Evolutionary conservation across 2,113 vertebrate species (phyloP).

Genomic region (Pycnonotus jocosus): DNA sequence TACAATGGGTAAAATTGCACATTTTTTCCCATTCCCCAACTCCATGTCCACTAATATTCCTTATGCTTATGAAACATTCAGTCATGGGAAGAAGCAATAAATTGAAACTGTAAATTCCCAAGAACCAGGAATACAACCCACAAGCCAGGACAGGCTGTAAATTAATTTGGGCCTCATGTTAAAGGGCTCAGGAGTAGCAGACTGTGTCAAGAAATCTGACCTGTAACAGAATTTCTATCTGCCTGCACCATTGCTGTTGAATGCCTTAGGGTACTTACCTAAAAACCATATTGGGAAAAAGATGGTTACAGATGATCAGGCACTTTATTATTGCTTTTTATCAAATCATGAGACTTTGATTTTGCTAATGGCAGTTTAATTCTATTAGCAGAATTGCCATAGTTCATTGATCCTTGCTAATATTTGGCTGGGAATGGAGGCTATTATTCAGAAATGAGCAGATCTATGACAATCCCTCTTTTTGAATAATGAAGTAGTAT

Average conservation of each 20-base stretch:
- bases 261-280: not conserved
- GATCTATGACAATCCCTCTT: not conserved
- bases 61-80: not conserved
- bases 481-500: not conserved
- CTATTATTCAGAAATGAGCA: not conserved
- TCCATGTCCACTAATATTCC: not conserved
- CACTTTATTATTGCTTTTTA: not conserved
- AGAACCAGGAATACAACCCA: not conserved
- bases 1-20: not conserved
- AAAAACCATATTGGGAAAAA: not conserved
- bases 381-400: not conserved
- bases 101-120: not conserved
- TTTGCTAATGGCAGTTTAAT: not conserved
- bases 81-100: not conserved
- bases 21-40: rapidly evolving
- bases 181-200: not conserved
- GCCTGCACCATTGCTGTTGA: not conserved
- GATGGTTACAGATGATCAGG: not conserved
- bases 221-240: not conserved
- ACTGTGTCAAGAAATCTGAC: not conserved
- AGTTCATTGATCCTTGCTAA: not conserved
- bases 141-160: not conserved
- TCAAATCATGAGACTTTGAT: not conserved
- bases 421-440: not conserved
- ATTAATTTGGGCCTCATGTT: not conserved